Base-by-base conservation (phyloP, 2,888 invertebrate species). In the Callyntrura guangdongensis region DNA sequence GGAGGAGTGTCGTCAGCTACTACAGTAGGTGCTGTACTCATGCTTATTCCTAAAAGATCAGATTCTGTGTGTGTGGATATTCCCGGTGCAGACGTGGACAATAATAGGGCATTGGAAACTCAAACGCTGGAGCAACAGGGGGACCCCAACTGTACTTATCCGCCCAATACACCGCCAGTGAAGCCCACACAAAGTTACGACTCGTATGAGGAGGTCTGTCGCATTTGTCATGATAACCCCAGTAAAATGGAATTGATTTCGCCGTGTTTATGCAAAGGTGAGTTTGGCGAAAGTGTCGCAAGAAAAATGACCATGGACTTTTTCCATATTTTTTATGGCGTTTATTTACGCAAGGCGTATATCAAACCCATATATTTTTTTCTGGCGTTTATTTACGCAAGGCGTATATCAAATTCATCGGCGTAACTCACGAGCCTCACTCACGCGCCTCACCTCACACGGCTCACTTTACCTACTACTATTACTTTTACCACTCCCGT, bases 181-280 rank as follows among this genome's bases (percentile, higher is more conserved):
- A 85, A 53, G 45, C 82, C 82, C n/a, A 72, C 85, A 1, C 79
- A 36, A 9, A 93, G 93, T 56, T 89, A 79, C 56, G 92, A 93
- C 22, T 92, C 92, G 3, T 86, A 91, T 49, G 92, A 92, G 12
- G 92, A 93, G 27, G 90, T 93, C 25, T 93, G 93, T 25, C 17
- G 93, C n/a, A 93, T 94, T 79, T 94, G 94, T 72, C 94, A 94
- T 86, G 94, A 94, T 92, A 93, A 93, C 53, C 92, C 93, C 0
- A 93, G 91, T 45, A 90, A 92, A 86, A 86, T 92, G 90, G 87
- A 92, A 27, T 67, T 94, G 9, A 91, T 93, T 20, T 91, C 92
- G 3, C 94, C 94, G 0, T 94, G 94, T 86, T 64, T 93, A 12
- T 94, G 94, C 89, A 94, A 93, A 93, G 94, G 94, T 93, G 82